phyloP scores from a whole-genome alignment of 2,113 vertebrate genomes.

The Phalacrocorax pelagicus region DNA sequence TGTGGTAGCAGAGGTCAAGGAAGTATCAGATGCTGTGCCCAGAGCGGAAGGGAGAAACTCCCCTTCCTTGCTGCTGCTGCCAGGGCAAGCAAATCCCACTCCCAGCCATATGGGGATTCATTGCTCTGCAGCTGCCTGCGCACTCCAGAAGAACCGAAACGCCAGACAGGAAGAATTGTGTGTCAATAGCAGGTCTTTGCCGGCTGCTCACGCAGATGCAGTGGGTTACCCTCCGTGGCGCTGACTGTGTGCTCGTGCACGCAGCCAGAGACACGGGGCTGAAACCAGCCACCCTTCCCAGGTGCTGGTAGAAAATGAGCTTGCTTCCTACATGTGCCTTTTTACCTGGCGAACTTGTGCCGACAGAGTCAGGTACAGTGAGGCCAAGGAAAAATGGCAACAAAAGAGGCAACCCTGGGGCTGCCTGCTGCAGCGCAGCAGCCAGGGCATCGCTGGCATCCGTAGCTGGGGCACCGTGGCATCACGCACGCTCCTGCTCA shows the following conservation, averaged over 20 bases:
- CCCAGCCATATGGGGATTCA: not conserved
- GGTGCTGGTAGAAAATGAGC: not conserved
- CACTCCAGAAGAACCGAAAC: not conserved
- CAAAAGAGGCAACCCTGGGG: not conserved
- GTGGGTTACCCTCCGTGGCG: not conserved
- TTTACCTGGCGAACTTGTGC: accelerated
- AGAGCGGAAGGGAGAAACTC: not conserved
- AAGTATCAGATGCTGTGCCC: not conserved
- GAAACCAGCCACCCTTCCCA: not conserved
- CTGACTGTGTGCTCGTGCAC: accelerated
- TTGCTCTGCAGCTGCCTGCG: not conserved
- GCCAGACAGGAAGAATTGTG: not conserved
- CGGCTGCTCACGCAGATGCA: not conserved
- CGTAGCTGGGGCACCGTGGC: accelerated
- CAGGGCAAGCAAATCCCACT: not conserved
- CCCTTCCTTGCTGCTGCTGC: not conserved
- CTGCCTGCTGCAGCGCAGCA: accelerated
- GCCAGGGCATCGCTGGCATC: accelerated
- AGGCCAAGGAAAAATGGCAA: not conserved
- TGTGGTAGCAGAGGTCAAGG: not conserved
- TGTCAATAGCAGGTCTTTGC: not conserved
- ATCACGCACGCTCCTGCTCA: not conserved
- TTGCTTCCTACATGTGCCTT: not conserved
- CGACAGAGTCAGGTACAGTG: not conserved
- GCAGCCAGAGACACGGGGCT: not conserved